These are phyloP conservation scores for Paguma larvata DNA, from an alignment of 2,797 vertebrate species.

Conservation along the genomic window DNA sequence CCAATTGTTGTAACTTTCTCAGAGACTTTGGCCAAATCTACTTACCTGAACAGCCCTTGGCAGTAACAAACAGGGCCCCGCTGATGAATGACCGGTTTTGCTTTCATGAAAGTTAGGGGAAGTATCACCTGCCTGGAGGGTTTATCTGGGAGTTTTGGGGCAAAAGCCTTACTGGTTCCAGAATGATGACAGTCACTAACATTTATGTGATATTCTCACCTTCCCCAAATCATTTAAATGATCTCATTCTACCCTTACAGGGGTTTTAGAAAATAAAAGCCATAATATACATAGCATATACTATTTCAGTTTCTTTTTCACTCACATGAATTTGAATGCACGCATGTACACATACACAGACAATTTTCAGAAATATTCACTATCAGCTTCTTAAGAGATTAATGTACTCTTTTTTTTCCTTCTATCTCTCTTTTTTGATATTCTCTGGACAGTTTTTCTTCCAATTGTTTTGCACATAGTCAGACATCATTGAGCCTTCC, in stretches of 20 bases:
- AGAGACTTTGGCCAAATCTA: background rate
- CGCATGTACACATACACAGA: background rate
- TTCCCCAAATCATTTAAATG: constrained; percentile 21
- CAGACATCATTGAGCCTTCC: background rate
- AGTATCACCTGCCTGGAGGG: background rate
- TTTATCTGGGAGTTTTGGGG: background rate
- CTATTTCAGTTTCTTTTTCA: constrained; percentile 36
- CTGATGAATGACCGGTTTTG: background rate
- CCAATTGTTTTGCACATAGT: background rate
- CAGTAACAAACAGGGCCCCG: background rate
- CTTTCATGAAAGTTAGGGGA: constrained; percentile 6
- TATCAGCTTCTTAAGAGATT: constrained; percentile 10
- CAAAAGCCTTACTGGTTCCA: background rate
- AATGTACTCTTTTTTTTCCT: background rate
- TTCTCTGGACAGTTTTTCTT: background rate
- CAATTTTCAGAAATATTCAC: constrained; percentile 27
- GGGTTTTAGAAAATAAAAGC: constrained; percentile 6
- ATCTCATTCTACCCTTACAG: background rate
- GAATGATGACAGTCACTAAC: background rate
- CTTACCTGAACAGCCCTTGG: background rate
- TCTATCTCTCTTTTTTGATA: background rate
- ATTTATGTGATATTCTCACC: constrained; percentile 27
- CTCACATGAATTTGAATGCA: background rate
- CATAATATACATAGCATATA: background rate
- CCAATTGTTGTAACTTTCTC: background rate